Evolutionary conservation across 2,888 invertebrate genomes (phyloP).

Genomic region (Copidosoma aretas): DNA sequence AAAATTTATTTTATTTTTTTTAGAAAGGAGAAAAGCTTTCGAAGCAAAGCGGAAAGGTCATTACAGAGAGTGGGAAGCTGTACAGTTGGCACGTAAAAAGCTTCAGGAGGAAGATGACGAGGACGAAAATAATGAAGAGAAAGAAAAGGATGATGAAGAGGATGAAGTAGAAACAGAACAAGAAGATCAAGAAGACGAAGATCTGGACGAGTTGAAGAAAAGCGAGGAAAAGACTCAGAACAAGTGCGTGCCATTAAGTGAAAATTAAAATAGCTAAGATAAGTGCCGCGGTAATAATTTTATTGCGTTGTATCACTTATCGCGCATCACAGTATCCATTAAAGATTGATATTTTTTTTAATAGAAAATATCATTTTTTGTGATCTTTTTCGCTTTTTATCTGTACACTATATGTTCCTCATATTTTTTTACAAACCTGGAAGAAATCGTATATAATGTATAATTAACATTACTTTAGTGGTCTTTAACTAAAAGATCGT

Average conservation of each 20-base stretch:
- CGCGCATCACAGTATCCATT: constrained; percentile 40
- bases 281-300: constrained; percentile 43
- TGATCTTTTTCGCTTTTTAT: constrained; percentile 34
- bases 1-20: constrained; percentile 34
- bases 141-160: constrained; percentile 44
- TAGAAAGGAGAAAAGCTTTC: constrained; percentile 79
- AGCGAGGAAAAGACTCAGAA: constrained; percentile 48
- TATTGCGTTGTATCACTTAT: constrained; percentile 40
- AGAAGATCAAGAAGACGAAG: constrained; percentile 39
- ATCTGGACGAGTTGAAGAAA: constrained; percentile 40
- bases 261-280: constrained; percentile 51
- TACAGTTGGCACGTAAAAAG: constrained; percentile 88
- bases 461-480: constrained; percentile 6
- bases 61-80: constrained; percentile 96
- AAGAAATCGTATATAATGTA: constrained; percentile 32
- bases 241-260: constrained; percentile 60
- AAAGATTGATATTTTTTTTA: constrained; percentile 41
- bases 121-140: constrained; percentile 65
- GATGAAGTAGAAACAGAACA: constrained; percentile 37
- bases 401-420: constrained; percentile 24
- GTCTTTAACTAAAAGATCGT: not conserved
- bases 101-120: constrained; percentile 90
- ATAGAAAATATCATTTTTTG: constrained; percentile 42
- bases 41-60: constrained; percentile 94
- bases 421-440: constrained; percentile 22